A percentile compares a stretch with the other conserved stretches of the same genome.
Conservation (phyloP, 2,888 invertebrate genomes). For the Drosophila formosana region DNA sequence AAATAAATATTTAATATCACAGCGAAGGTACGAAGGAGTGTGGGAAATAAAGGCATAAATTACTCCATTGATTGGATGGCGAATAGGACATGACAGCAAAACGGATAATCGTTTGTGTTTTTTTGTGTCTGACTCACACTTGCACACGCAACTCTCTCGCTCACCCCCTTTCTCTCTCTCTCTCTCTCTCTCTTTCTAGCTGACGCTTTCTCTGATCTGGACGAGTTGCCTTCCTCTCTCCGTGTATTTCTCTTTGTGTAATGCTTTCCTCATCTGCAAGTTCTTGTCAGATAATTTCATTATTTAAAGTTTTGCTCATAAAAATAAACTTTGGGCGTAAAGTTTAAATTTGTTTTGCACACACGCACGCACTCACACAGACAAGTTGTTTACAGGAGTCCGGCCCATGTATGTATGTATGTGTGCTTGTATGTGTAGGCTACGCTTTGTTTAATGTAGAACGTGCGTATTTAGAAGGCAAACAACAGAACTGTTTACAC, state of each 20-base stretch:
- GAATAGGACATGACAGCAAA: constrained; percentile 32
- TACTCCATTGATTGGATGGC: constrained; percentile 65
- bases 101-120: constrained; percentile 54
- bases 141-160: constrained; percentile 12
- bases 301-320: constrained; percentile 77
- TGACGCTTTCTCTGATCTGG: background rate
- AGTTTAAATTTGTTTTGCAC: constrained; percentile 77
- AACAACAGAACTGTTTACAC: constrained; percentile 73
- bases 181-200: background rate
- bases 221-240: constrained; percentile 11
- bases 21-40: constrained; percentile 35
- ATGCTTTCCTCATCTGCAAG: constrained; percentile 61
- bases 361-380: constrained; percentile 37
- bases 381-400: constrained; percentile 61
- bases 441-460: constrained; percentile 73
- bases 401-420: constrained; percentile 26
- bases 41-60: constrained; percentile 60
- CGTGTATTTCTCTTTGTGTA: constrained; percentile 29
- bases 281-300: constrained; percentile 78
- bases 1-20: constrained; percentile 75
- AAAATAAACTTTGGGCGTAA: constrained; percentile 77
- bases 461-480: constrained; percentile 77
- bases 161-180: constrained; percentile 15
- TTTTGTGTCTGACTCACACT: constrained; percentile 27
- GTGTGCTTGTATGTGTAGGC: constrained; percentile 31